Evolutionary conservation across 2,888 invertebrate species (phyloP).

Genomic region (Hermaeophaga mercurialis): DNA sequence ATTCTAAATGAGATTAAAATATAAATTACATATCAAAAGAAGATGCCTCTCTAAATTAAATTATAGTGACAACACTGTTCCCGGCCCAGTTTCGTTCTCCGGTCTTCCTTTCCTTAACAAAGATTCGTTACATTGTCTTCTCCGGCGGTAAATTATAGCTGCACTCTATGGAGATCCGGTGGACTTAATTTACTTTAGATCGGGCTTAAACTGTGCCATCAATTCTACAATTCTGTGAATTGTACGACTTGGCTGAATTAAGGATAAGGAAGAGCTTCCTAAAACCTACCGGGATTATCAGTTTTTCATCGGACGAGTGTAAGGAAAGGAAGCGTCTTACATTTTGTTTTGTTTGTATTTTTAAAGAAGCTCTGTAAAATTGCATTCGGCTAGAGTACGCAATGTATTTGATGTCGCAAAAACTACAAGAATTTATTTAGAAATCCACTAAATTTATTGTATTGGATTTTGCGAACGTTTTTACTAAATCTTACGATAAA

Average conservation of each 20-base stretch:
- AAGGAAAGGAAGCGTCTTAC: constrained; percentile 5
- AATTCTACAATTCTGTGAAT: constrained; percentile 47
- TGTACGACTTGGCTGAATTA: constrained; percentile 37
- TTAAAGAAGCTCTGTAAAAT: constrained; percentile 6
- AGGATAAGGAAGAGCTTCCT: constrained; percentile 14
- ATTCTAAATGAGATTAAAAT: constrained; percentile 1
- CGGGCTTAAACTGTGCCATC: constrained; percentile 49
- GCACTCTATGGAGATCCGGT: constrained; percentile 49
- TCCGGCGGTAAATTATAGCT: constrained; percentile 45
- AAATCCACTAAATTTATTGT: not conserved
- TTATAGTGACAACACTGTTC: constrained; percentile 16
- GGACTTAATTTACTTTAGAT: constrained; percentile 50
- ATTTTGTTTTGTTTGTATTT: constrained; percentile 5
- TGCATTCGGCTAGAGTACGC: not conserved
- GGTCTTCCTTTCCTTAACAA: constrained; percentile 27
- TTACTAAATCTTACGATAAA: too few species aligned
- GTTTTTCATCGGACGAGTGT: constrained; percentile 28
- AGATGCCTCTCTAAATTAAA: constrained; percentile 17
- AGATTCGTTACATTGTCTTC: constrained; percentile 40
- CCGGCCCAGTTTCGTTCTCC: constrained; percentile 12
- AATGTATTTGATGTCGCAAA: not conserved
- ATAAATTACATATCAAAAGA: constrained; percentile 13
- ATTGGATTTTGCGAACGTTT: too few species aligned
- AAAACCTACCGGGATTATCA: constrained; percentile 37
- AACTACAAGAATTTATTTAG: not conserved